A percentile compares a stretch with the other conserved stretches of the same genome.
Evolutionary conservation across 2,797 vertebrate species (phyloP).

Genomic region (Lepilemur ruficaudatus): DNA sequence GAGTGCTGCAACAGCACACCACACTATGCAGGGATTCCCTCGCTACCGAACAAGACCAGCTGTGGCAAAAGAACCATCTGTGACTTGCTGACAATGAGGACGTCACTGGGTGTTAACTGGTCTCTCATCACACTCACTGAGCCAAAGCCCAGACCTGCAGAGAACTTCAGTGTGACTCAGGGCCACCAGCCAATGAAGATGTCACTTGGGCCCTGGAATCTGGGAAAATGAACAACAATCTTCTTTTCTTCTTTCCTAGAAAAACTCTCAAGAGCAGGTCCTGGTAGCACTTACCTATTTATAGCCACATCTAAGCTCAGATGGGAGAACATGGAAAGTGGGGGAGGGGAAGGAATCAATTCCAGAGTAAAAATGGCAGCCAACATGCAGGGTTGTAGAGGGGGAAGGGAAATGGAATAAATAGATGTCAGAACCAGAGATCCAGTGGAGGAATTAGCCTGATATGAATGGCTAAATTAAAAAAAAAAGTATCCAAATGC

Average conservation of each 20-base stretch:
- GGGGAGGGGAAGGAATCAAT: not conserved
- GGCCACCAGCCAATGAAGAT: not conserved
- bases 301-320: not conserved
- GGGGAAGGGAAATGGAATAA: not conserved
- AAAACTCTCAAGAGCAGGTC: not conserved
- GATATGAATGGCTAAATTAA: not conserved
- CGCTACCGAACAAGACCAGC: not conserved
- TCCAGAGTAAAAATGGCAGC: slow-evolving; percentile 35
- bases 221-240: not conserved
- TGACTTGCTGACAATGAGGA: not conserved
- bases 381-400: not conserved
- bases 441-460: not conserved
- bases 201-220: not conserved
- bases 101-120: not conserved
- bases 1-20: not conserved
- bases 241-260: not conserved
- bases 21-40: not conserved
- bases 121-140: not conserved
- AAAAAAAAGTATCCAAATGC: not conserved
- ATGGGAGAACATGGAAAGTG: not conserved
- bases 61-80: not conserved
- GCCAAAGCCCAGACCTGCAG: not conserved
- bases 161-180: not conserved
- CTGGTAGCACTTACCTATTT: not conserved
- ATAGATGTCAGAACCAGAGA: not conserved